phyloP scores from a whole-genome alignment of 2,113 vertebrate genomes.

The Nymphicus hollandicus region DNA sequence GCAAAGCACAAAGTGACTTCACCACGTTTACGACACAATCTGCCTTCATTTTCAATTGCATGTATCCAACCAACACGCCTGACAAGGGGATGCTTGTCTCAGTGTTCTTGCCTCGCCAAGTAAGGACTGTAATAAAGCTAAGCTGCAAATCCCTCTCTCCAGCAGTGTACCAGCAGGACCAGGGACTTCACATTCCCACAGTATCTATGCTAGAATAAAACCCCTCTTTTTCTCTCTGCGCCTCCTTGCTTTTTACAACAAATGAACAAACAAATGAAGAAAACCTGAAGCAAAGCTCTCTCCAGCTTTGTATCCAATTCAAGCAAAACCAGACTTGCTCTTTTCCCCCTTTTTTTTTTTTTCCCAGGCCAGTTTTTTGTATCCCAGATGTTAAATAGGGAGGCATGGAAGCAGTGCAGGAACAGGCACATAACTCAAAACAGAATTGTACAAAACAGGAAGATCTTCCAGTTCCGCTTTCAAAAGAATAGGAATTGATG shows the following conservation, averaged over 20 bases:
- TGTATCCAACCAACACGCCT: background rate
- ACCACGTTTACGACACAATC: background rate
- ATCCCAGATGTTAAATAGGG: background rate
- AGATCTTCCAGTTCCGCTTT: background rate
- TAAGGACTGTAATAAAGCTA: background rate
- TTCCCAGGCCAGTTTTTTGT: background rate
- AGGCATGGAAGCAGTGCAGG: background rate
- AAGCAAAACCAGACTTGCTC: background rate
- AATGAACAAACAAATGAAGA: background rate
- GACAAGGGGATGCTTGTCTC: background rate
- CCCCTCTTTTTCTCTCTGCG: background rate
- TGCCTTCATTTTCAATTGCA: background rate
- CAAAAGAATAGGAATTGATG: background rate
- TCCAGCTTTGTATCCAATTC: background rate
- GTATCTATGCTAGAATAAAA: background rate
- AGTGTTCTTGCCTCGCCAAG: background rate
- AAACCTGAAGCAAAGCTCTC: background rate
- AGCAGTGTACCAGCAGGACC: background rate
- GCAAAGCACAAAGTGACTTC: background rate
- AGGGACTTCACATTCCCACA: background rate
- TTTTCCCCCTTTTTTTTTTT: background rate
- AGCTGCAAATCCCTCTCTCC: background rate
- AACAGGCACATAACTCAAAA: background rate
- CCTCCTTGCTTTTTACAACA: background rate
- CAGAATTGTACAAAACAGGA: background rate